phyloP scores from a whole-genome alignment of 1,140 invertebrate genomes.

The Cardiocondyla obscurior region DNA sequence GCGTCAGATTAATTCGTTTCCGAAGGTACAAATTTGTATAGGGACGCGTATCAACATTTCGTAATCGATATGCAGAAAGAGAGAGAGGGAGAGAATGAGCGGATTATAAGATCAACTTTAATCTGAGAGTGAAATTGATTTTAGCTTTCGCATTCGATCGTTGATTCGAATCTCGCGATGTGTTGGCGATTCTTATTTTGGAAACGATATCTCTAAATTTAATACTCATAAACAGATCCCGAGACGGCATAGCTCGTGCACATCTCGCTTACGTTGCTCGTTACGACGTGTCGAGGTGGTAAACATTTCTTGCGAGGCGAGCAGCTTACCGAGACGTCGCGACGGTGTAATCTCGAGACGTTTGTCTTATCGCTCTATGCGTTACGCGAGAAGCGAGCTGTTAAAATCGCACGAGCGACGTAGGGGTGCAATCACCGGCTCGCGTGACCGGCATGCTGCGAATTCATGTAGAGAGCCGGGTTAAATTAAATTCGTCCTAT shows the following conservation, averaged over 20 bases:
- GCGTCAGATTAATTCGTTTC: neutral
- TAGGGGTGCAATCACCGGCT: slow-evolving; percentile 7
- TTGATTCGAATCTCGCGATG: neutral
- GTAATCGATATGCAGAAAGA: neutral
- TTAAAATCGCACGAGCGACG: slow-evolving; percentile 21
- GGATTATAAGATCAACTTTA: neutral
- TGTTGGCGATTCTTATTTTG: neutral
- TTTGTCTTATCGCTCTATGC: slow-evolving; percentile 47
- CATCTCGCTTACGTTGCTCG: no score
- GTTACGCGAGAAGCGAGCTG: slow-evolving; percentile 22
- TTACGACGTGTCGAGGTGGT: neutral
- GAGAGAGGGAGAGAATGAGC: neutral
- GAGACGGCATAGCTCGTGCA: neutral
- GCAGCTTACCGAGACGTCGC: neutral
- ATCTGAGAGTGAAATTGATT: slow-evolving; percentile 9
- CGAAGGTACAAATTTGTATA: neutral
- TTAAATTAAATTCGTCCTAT: slow-evolving; percentile 5
- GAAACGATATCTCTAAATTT: neutral
- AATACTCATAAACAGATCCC: neutral
- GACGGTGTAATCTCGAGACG: slow-evolving; percentile 41
- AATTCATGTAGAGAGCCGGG: neutral
- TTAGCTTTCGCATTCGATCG: neutral
- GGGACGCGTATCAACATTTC: neutral
- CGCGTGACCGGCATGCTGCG: neutral
- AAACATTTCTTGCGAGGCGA: slow-evolving; percentile 24